phyloP scores from a whole-genome alignment of 1,140 invertebrate genomes.

The Polyergus mexicanus region DNA sequence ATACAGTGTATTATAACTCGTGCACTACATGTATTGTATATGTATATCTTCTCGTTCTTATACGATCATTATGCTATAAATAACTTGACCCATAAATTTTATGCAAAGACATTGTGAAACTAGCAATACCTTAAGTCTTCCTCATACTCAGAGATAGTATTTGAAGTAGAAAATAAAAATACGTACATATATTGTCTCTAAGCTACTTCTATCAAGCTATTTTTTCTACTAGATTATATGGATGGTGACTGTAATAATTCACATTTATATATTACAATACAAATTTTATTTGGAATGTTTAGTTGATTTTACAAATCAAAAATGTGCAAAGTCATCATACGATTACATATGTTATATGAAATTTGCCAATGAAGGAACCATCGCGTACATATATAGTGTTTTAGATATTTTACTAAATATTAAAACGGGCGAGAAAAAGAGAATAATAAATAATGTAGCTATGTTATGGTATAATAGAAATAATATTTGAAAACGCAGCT shows the following conservation, averaged over 20 bases:
- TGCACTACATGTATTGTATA: neutral
- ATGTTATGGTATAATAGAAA: neutral
- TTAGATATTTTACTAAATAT: neutral
- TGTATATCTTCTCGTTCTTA: slow-evolving; percentile 23
- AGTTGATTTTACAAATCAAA: too few relatives aligned
- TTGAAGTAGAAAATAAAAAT: too few relatives aligned
- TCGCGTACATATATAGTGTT: too few relatives aligned
- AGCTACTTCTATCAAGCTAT: too few relatives aligned
- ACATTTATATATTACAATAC: too few relatives aligned
- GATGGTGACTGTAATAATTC: too few relatives aligned
- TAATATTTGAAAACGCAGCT: neutral
- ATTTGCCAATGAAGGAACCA: neutral
- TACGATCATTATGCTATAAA: slow-evolving; percentile 46
- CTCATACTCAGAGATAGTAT: neutral
- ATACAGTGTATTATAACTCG: neutral
- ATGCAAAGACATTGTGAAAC: slow-evolving; percentile 10
- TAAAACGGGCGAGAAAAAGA: neutral
- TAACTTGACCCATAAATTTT: slow-evolving; percentile 59
- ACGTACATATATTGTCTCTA: too few relatives aligned
- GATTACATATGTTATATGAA: neutral
- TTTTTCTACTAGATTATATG: too few relatives aligned
- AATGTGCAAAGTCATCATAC: slow-evolving; percentile 13
- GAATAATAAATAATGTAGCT: neutral
- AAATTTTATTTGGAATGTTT: too few relatives aligned
- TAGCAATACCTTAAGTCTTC: neutral